Evolutionary conservation across 1,140 invertebrate species (phyloP).

Genomic region (Microvelia longipes): DNA sequence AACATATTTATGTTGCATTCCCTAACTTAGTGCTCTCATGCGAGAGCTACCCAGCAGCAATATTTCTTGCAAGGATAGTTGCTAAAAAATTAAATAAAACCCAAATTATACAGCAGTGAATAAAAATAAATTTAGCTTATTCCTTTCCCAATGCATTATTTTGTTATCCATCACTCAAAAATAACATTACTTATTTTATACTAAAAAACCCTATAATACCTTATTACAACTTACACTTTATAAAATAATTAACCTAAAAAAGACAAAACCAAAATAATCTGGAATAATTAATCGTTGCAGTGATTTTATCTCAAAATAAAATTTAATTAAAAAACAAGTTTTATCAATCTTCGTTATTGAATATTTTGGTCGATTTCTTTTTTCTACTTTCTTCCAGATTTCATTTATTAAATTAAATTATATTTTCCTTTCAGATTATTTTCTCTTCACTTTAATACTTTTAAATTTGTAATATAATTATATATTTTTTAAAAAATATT

Average conservation of each 20-base stretch:
- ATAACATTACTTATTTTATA: not conserved
- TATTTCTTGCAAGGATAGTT: too few relatives aligned
- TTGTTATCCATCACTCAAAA: not conserved
- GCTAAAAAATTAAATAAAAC: too few relatives aligned
- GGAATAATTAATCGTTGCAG: slow-evolving; percentile 5
- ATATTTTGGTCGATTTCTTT: not conserved
- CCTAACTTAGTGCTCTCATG: too few relatives aligned
- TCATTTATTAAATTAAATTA: not conserved
- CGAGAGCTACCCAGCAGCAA: too few relatives aligned
- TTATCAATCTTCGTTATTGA: slow-evolving; percentile 6
- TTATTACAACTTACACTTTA: not conserved
- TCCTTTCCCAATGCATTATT: not conserved
- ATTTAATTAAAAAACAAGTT: not conserved
- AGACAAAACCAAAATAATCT: not conserved
- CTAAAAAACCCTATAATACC: not conserved
- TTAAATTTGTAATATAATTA: not conserved
- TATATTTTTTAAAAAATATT: not conserved
- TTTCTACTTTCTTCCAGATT: not conserved
- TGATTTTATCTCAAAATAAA: slow-evolving; percentile 4
- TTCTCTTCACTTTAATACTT: not conserved
- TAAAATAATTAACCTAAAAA: not conserved
- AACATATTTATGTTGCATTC: too few relatives aligned
- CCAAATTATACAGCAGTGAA: not conserved
- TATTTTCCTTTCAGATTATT: not conserved
- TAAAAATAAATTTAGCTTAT: not conserved